Conservation (phyloP, 2,888 invertebrate genomes). For the Parelbella ahira region DNA sequence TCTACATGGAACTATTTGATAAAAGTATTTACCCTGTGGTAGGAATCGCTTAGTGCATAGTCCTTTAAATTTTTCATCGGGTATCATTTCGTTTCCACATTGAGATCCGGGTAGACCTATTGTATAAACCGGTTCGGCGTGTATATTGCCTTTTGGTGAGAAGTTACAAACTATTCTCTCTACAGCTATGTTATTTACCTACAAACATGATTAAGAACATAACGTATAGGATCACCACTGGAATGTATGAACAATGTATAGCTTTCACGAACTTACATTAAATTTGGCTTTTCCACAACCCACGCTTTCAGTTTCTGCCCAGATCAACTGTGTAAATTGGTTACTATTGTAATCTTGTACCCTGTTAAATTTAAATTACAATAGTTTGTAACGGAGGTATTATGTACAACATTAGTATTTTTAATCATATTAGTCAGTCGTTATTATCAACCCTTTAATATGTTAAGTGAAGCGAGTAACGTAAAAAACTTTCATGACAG, state of each 20-base stretch:
- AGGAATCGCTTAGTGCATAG: conserved; percentile 39
- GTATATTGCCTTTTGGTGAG: conserved; percentile 57
- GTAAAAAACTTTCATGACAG: too few species aligned
- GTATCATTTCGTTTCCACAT: conserved; percentile 42
- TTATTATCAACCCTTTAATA: too few species aligned
- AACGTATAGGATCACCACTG: too few species aligned
- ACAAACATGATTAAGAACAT: too few species aligned
- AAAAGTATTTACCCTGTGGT: conserved; percentile 27
- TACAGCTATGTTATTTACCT: conserved; percentile 37
- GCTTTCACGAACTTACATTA: conserved; percentile 49
- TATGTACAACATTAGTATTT: too few species aligned
- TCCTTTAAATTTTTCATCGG: conserved; percentile 43
- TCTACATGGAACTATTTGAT: not conserved
- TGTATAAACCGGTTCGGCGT: conserved; percentile 56
- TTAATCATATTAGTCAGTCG: too few species aligned
- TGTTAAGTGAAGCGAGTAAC: too few species aligned
- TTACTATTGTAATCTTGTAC: conserved; percentile 27
- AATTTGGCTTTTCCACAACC: conserved; percentile 68
- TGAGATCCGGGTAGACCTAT: conserved; percentile 62
- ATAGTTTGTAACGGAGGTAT: too few species aligned
- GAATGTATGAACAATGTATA: too few species aligned
- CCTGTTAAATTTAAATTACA: too few species aligned
- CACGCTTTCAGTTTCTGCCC: conserved; percentile 60
- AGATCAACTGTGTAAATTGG: conserved; percentile 67
- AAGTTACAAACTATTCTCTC: conserved; percentile 69